Conservation (phyloP, 2,797 vertebrate species). For the Glyptemys insculpta region DNA sequence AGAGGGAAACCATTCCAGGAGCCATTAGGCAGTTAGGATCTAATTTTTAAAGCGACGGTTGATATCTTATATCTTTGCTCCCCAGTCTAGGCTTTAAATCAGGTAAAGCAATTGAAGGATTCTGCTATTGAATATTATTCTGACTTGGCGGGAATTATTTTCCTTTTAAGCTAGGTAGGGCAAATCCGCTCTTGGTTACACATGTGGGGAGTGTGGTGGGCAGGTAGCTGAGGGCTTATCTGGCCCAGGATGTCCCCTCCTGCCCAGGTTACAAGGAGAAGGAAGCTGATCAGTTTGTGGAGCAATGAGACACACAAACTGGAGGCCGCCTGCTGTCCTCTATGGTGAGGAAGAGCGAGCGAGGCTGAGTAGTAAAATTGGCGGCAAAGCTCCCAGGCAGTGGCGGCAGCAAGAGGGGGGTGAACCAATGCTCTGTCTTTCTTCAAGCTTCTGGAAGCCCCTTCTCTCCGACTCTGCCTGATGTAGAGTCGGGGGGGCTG, state of each 20-base stretch:
- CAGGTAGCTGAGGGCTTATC: not conserved
- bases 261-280: not conserved
- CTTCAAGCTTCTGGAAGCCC: not conserved
- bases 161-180: fast-evolving
- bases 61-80: not conserved
- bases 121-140: fast-evolving
- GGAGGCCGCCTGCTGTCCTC: not conserved
- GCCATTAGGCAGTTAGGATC: not conserved
- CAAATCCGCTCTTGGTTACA: fast-evolving
- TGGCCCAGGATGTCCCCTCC: too few relatives aligned
- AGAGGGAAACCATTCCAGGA: not conserved
- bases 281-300: not conserved
- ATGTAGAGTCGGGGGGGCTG: not conserved
- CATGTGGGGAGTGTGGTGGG: not conserved
- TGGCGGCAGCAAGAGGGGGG: not conserved
- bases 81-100: fast-evolving
- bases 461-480: not conserved
- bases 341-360: not conserved
- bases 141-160: fast-evolving
- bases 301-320: not conserved
- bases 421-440: not conserved
- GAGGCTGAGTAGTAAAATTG: not conserved
- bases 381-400: not conserved
- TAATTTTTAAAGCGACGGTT: fast-evolving
- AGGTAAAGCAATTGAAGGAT: fast-evolving